phyloP scores from a whole-genome alignment of 2,797 vertebrate genomes.

The Synaphobranchus kaupii region DNA sequence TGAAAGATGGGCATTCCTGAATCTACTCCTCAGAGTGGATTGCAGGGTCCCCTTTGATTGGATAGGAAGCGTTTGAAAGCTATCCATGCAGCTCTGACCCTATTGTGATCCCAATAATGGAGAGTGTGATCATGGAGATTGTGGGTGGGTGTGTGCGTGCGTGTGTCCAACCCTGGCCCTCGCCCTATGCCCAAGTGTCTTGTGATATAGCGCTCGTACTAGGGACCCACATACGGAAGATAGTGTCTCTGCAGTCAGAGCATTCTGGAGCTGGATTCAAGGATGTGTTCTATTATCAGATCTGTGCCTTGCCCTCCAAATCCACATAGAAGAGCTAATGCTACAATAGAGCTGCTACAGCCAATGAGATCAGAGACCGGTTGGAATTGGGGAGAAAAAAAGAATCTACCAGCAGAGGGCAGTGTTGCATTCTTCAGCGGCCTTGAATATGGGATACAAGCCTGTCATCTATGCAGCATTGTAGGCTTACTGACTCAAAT shows the following conservation, averaged over 20 bases:
- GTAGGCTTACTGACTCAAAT: neutral
- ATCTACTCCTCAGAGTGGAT: neutral
- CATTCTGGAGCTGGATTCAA: neutral
- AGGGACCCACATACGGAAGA: neutral
- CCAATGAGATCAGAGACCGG: neutral
- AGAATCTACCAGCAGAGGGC: slow-evolving; percentile 7
- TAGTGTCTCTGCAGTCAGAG: too few species aligned
- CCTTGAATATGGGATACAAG: neutral
- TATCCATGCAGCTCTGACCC: neutral
- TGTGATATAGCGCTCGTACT: neutral
- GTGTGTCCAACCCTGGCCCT: neutral
- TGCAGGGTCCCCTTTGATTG: neutral
- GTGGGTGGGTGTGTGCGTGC: neutral
- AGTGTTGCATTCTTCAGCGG: neutral
- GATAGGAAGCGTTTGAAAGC: neutral
- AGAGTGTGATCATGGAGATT: neutral
- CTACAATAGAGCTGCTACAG: neutral
- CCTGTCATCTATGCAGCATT: neutral
- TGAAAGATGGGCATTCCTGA: neutral
- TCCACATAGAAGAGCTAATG: neutral
- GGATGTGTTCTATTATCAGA: neutral
- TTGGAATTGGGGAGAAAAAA: neutral
- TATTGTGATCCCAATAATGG: neutral
- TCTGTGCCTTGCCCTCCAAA: neutral
- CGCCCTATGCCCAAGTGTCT: neutral